phyloP scores from a whole-genome alignment of 2,113 vertebrate species.

The Halcyon malimbica region DNA sequence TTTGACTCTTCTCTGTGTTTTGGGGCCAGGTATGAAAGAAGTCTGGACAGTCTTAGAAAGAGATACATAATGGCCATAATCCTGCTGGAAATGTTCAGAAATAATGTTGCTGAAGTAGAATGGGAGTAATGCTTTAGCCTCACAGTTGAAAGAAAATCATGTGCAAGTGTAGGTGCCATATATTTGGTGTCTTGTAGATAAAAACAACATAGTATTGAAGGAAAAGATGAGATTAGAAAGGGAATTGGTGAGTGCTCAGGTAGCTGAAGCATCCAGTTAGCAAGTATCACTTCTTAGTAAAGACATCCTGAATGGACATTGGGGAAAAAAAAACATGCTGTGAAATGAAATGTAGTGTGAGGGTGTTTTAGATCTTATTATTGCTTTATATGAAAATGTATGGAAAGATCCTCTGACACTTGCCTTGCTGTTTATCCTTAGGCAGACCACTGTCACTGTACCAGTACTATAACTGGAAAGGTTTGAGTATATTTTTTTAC shows the following conservation, averaged over 20 bases:
- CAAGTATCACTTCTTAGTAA: not conserved
- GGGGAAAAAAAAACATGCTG: not conserved
- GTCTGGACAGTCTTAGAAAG: not conserved
- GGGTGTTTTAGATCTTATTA: not conserved
- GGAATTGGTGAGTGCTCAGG: not conserved
- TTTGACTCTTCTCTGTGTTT: not conserved
- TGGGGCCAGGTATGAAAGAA: not conserved
- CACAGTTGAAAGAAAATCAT: not conserved
- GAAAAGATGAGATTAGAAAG: not conserved
- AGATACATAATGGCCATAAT: not conserved
- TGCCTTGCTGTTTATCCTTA: not conserved
- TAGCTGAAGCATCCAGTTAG: not conserved
- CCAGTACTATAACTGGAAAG: not conserved
- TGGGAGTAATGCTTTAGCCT: not conserved
- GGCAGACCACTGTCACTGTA: not conserved
- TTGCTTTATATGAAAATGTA: not conserved
- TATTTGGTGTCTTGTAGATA: not conserved
- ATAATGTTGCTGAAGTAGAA: not conserved
- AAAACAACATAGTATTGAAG: not conserved
- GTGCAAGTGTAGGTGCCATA: not conserved
- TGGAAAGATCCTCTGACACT: not conserved
- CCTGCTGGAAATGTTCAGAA: not conserved
- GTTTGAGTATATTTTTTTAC: not conserved
- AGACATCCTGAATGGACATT: not conserved
- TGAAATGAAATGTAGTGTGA: not conserved